Percentiles rank a stretch among this genome's conserved stretches.
Conservation (phyloP, 2,888 invertebrate genomes). For the Xestia ashworthii region DNA sequence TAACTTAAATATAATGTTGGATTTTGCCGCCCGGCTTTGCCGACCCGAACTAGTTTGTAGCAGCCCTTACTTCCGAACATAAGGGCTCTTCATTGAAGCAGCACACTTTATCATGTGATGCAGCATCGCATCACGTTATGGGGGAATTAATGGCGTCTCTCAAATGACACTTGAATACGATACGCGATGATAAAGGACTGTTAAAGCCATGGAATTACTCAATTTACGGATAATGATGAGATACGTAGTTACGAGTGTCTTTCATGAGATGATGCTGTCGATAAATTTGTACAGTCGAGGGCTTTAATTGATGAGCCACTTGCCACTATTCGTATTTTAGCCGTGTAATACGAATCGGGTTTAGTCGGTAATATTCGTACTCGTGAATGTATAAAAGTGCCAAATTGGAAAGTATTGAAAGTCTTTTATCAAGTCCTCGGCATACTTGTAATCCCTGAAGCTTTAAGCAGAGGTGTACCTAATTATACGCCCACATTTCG, state of each 20-base stretch:
- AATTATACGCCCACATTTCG: too few species aligned
- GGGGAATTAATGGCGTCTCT: constrained; percentile 73
- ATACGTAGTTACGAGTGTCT: constrained; percentile 14
- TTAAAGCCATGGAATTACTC: constrained; percentile 64
- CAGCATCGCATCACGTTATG: constrained; percentile 67
- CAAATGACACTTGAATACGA: constrained; percentile 70
- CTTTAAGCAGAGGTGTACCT: too few species aligned
- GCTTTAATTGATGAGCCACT: too few species aligned
- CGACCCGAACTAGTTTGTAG: background rate
- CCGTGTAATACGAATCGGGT: too few species aligned
- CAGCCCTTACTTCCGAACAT: constrained; percentile 42
- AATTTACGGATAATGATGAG: constrained; percentile 45
- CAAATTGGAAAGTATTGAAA: too few species aligned
- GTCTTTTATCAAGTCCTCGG: too few species aligned
- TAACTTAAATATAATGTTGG: background rate
- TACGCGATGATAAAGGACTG: constrained; percentile 67
- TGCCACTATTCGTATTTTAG: too few species aligned
- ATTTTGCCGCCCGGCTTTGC: background rate
- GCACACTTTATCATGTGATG: constrained; percentile 62
- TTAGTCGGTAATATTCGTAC: too few species aligned
- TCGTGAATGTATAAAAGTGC: too few species aligned
- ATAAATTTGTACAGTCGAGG: constrained; percentile 14
- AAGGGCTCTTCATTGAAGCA: constrained; percentile 65
- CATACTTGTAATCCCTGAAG: too few species aligned
- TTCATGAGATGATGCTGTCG: constrained; percentile 25